phyloP scores from a whole-genome alignment of 2,888 invertebrate genomes.

The Orthonevra nobilis region DNA sequence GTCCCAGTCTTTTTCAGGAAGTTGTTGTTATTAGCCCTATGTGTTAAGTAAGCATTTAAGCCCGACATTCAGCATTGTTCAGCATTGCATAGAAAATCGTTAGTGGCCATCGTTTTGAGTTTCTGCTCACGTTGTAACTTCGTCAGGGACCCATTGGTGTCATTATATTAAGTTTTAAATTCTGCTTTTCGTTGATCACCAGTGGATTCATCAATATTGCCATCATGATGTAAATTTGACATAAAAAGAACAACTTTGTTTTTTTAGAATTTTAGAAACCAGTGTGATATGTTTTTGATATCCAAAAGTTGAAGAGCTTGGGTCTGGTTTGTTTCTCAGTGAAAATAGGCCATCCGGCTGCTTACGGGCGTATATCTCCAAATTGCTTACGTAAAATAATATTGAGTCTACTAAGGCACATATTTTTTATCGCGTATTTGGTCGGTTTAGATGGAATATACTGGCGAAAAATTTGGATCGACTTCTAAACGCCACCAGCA shows the following conservation, averaged over 20 bases:
- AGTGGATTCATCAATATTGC: background rate
- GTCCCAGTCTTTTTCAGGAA: conserved; percentile 1
- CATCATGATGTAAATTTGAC: background rate
- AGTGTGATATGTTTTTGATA: background rate
- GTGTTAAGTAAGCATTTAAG: background rate
- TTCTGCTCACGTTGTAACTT: background rate
- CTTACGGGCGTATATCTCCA: background rate
- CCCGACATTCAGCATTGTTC: conserved; percentile 1
- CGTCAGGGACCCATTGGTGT: too few relatives aligned
- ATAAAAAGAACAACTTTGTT: background rate
- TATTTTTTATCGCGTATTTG: conserved; percentile 1
- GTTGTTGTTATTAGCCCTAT: background rate
- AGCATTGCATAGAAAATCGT: background rate
- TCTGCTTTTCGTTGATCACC: too few relatives aligned
- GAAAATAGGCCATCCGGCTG: background rate
- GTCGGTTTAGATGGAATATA: conserved; percentile 1
- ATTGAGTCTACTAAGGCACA: conserved; percentile 2
- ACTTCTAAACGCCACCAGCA: background rate
- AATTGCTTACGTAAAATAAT: background rate
- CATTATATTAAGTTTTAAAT: too few relatives aligned
- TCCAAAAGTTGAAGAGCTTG: conserved; percentile 1
- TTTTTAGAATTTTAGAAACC: background rate
- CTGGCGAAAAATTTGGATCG: background rate
- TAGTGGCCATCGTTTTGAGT: conserved; percentile 3
- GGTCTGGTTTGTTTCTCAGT: conserved; percentile 3